Evolutionary conservation across 2,888 invertebrate species (phyloP), one percentile per base, ranked within the genome.

Genomic region (Ochropleura leucogaster): DNA sequence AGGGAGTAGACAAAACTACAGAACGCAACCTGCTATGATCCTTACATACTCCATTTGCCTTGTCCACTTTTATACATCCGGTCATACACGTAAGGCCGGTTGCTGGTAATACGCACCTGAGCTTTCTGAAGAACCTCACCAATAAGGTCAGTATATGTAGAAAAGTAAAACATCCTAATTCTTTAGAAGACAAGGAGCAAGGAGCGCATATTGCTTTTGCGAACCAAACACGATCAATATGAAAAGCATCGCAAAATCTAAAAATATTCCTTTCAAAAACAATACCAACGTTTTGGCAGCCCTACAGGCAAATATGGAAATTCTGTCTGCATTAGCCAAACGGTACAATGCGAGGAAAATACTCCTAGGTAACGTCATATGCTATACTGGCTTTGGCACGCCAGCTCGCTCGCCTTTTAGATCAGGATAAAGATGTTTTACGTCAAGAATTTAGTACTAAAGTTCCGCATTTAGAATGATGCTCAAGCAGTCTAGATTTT

Each of bases 291-390:
- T 66, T 75, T 74, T 78, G 82, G 70, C 87, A 85, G 44, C 85
- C 85, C 87, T 85, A 80, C 14, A 55, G 62, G 65, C 80, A 60
- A 87, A 85, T 85, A 85, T 87, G 82, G 77, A 87, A 87, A 85
- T 85, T 77, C 64, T 9, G 76, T 78, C 80, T 78, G 87, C 83
- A 80, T 86, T 87, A 87, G 85, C 85, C 87, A 82, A 86, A 87
- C 82, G 79, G 85, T 80, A 85, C 80, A 87, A 79, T 80, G 77
- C 75, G 82, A 85, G 72, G 75, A 79, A 85, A 85, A 87, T 85
- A 74, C 80, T 82, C 82, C 77, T 77, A 85, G 77, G 82, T 74
- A 85, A 60, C 73, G 74, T n/a, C 67, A 66, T 66, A 63, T 77
- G 57, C 67, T 46, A 78, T 80, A 85, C 85, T 69, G 46, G 44